Conservation (phyloP, 2,113 vertebrate genomes). For the Thryonomys swinderianus region DNA sequence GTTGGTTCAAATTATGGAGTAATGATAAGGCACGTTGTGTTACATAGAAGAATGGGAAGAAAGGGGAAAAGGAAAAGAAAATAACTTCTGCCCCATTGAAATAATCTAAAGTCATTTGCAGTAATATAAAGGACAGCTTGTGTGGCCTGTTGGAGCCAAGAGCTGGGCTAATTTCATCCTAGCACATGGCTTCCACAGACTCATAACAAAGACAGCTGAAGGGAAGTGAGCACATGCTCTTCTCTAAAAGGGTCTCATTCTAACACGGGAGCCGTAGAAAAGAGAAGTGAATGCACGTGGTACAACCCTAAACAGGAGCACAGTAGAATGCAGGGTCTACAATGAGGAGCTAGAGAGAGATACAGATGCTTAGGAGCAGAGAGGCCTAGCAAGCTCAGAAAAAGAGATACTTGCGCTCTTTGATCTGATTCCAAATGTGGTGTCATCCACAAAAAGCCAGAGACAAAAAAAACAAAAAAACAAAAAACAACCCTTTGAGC, state of each 20-base stretch:
- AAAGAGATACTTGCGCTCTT: not conserved
- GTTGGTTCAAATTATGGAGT: not conserved
- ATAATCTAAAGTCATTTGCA: not conserved
- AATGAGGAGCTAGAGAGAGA: constrained; percentile 1
- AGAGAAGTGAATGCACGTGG: not conserved
- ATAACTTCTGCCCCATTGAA: constrained; percentile 20
- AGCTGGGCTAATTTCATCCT: not conserved
- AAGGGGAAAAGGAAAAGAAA: not conserved
- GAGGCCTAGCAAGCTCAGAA: not conserved
- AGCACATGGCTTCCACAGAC: not conserved
- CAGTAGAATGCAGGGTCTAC: not conserved
- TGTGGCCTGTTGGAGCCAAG: not conserved
- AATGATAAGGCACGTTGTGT: not conserved
- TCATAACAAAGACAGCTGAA: not conserved
- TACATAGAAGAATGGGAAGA: not conserved
- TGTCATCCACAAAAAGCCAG: constrained; percentile 43
- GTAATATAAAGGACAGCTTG: not conserved
- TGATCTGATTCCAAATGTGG: constrained; percentile 23
- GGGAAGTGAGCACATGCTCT: not conserved
- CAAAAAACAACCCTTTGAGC: not conserved
- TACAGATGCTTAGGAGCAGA: not conserved
- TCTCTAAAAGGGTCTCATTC: constrained; percentile 6
- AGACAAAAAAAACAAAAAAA: not conserved
- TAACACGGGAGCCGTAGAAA: not conserved
- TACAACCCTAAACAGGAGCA: not conserved